Evolutionary conservation across 2,113 vertebrate species (phyloP), one percentile per base, ranked within the genome.

Genomic region (Monopterus albus): DNA sequence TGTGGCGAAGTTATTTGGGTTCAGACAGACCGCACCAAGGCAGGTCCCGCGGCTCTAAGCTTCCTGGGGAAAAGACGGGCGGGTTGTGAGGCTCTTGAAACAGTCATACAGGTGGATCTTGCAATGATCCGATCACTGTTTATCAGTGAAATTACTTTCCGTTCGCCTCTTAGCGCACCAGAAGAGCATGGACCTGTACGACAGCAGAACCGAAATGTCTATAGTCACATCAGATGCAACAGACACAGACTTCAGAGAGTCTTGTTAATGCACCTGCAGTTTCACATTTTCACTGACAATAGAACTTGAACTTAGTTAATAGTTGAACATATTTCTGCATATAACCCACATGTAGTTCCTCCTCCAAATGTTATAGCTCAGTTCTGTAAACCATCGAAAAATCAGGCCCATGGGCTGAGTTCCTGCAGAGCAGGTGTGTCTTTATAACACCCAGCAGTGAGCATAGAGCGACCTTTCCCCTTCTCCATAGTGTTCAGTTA

Each of bases 1-100:
- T 73, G 50, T 51, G 52, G 50, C 84, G 82, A 90, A 91, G 87
- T 91, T 91, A 63, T 86, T 76, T 65, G 52, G 84, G 67, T 78
- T 86, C 72, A 81, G 47, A n/a, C 46, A 71, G 17, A 70, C 70
- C 47, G 75, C 78, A 73, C 56, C 45, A 25, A 72, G 68, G 62
- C 76, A 72, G 63, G 77, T 73, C 67, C 70, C 73, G 63, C 38
- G 49, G 79, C 56, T 82, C 64, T 49, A 39, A 10, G 77, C 60
- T 64, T 79, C 42, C 49, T 17, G 18, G 69, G 51, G 1, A 42
- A 43, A 46, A 25, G 52, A 74, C 64, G 58, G 74, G 49, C 26
- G 73, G 25, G 29, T 50, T 38, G 61, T 77, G 74, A 35, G 57
- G 72, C 66, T 70, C 9, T 81, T 51, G 38, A 70, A 78, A 78